phyloP scores from a whole-genome alignment of 2,113 vertebrate species.

The Trichechus manatus region DNA sequence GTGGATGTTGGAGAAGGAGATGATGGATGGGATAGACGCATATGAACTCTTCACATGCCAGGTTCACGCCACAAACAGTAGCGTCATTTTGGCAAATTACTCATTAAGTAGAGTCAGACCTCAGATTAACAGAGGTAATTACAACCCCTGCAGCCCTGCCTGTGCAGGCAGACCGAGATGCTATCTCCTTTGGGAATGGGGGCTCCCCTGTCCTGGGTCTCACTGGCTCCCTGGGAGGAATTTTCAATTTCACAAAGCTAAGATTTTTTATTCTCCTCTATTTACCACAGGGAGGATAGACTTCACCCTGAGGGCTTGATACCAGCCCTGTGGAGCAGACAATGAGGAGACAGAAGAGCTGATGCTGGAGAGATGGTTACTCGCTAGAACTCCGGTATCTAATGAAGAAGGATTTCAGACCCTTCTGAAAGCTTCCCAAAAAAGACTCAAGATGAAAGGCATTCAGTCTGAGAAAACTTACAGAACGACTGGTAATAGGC shows the following conservation, averaged over 20 bases:
- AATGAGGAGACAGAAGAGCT: background rate
- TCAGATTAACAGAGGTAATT: slow-evolving; percentile 15
- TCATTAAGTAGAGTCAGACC: background rate
- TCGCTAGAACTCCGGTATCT: too few relatives aligned
- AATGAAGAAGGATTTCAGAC: background rate
- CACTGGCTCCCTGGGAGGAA: background rate
- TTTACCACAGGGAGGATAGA: background rate
- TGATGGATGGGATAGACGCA: background rate
- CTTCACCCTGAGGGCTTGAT: background rate
- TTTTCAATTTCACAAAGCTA: background rate
- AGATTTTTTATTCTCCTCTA: background rate
- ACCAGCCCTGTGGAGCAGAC: background rate
- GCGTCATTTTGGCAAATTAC: background rate
- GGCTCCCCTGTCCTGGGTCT: background rate
- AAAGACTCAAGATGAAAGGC: background rate
- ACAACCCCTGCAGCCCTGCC: background rate
- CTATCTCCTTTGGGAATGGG: slow-evolving; percentile 35
- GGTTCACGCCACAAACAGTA: background rate
- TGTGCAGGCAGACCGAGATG: background rate
- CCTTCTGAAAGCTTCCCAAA: background rate
- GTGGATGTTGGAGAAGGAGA: background rate
- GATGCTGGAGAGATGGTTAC: background rate
- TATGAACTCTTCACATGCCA: background rate
- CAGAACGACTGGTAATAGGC: rapidly evolving
- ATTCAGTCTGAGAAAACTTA: background rate